Evolutionary conservation across 2,797 vertebrate genomes (phyloP), one percentile per base, ranked within the genome.

Genomic region (Neopelma chrysocephalum): DNA sequence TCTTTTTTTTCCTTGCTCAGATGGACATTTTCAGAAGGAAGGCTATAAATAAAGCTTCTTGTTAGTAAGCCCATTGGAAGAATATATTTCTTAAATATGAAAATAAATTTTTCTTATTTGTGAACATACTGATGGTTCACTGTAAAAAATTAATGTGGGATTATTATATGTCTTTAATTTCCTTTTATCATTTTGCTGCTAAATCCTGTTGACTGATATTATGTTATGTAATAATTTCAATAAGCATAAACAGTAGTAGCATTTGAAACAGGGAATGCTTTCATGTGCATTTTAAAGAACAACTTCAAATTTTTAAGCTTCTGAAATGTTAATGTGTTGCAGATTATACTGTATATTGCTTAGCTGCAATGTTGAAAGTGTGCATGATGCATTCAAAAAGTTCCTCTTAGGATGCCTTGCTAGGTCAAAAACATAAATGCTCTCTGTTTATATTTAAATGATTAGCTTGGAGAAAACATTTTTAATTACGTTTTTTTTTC

Each of bases 21-120:
- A 84, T 96, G 89, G 89, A 92, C 81, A 94, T 95, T 96, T 96
- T 89, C 69, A 76, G 82, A 86, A 91, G 60, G 51, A 94, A 85
- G 31, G 21, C 38, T 94, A 13, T 64, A 89, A 89, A 71, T 60
- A 53, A 90, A 95, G 79, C 27, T 75, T 86, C 81, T 64, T 89
- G 14, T 77, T 94, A 66, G 72, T 50, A 78, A 89, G 68, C 60
- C 64, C 15, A 12, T 31, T 54, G 53, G 42, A 92, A 83, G 11
- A 53, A 82, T 60, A 8, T 65, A 26, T 90, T 79, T 93, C 56
- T 93, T 90, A 72, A 65, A 51, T 81, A 70, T 71, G 45, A 66
- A 84, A 83, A 77, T 19, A 71, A 82, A 14, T 60, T 2, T 66
- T 75, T 95, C 16, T 82, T 26, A 47, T 58, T 93, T 92, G 45